phyloP scores from a whole-genome alignment of 2,113 vertebrate species.

The Gnathonemus longibarbis region DNA sequence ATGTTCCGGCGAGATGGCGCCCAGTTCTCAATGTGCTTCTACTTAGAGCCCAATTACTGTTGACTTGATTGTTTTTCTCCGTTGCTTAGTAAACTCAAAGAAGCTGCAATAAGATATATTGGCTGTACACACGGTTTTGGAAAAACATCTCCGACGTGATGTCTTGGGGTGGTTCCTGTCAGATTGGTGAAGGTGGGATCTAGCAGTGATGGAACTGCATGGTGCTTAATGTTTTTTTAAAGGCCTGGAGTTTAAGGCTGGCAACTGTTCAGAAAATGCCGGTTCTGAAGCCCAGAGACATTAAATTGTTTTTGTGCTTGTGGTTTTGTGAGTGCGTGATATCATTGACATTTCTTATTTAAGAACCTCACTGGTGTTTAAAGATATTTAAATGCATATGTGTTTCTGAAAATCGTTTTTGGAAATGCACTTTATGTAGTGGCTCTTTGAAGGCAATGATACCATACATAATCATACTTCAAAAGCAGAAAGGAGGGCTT shows the following conservation, averaged over 20 bases:
- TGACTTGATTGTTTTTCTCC: not conserved
- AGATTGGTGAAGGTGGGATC: not conserved
- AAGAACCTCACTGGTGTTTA: not conserved
- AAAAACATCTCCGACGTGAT: not conserved
- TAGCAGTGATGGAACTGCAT: not conserved
- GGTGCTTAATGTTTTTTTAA: not conserved
- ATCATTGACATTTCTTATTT: not conserved
- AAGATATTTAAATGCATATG: not conserved
- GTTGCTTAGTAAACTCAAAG: slow-evolving; percentile 9
- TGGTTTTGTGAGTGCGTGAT: not conserved
- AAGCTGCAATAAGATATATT: not conserved
- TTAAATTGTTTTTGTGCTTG: not conserved
- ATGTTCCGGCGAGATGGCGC: not conserved
- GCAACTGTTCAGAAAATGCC: not conserved
- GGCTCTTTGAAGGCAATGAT: not conserved
- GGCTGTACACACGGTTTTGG: not conserved
- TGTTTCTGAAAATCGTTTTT: not conserved
- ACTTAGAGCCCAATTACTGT: not conserved
- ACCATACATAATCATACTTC: not conserved
- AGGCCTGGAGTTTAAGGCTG: not conserved
- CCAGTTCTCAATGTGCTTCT: not conserved
- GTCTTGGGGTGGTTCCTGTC: not conserved
- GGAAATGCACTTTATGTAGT: not conserved
- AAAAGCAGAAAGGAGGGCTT: not conserved
- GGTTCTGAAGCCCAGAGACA: not conserved